Evolutionary conservation across 23 tunicate genomes (phyloP).

Genomic region (Styela plicata): DNA sequence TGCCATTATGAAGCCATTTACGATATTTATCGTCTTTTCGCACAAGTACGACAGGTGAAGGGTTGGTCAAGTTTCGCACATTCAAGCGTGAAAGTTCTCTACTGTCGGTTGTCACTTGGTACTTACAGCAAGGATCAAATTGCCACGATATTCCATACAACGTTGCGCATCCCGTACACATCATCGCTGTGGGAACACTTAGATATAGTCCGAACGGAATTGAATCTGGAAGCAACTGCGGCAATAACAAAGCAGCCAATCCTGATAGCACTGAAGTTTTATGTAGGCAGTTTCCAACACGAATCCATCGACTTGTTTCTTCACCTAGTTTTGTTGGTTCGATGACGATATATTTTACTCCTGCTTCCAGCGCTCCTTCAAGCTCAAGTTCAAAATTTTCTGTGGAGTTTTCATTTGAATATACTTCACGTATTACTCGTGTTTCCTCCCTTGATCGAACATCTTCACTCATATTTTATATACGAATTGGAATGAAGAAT

Average conservation of each 20-base stretch:
- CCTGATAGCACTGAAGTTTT: conserved; percentile 88
- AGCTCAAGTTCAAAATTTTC: conserved; percentile 84
- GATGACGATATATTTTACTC: conserved; percentile 78
- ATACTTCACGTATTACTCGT: conserved; percentile 78
- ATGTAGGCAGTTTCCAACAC: conserved; percentile 94
- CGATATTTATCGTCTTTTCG: conserved; percentile 75
- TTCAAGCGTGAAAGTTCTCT: conserved; percentile 76
- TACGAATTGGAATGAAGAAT: too few species aligned
- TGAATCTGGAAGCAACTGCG: conserved; percentile 72
- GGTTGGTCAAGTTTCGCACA: conserved; percentile 80
- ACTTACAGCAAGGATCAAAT: conserved; percentile 95
- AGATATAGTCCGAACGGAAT: conserved; percentile 26
- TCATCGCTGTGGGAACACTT: conserved; percentile 58
- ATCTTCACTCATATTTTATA: conserved; percentile 9
- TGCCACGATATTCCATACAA: conserved; percentile 98
- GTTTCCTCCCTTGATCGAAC: conserved; percentile 25
- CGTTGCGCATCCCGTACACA: conserved; percentile 76
- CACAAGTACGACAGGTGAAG: conserved; percentile 89
- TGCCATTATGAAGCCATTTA: conserved; percentile 69
- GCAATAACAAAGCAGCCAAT: conserved; percentile 52
- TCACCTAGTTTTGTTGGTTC: conserved; percentile 97
- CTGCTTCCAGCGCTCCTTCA: conserved; percentile 82
- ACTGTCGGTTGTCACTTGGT: conserved; percentile 84
- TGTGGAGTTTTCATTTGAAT: conserved; percentile 63
- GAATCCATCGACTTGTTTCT: conserved; percentile 90